These are phyloP conservation scores for Marmota monax DNA, from an alignment of 2,113 vertebrate species.

Conservation along the genomic window DNA sequence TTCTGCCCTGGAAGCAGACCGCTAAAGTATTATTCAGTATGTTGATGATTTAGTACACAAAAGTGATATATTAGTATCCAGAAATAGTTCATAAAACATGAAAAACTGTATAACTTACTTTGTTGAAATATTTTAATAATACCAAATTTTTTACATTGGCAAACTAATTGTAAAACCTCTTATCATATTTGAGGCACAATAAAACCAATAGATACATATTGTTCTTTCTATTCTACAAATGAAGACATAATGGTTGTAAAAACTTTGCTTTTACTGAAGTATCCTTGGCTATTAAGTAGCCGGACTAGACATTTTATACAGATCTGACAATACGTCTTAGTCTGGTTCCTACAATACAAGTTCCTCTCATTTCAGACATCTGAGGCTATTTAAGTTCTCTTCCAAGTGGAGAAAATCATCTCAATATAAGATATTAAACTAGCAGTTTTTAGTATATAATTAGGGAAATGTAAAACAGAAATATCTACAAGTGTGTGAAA, in stretches of 20 bases:
- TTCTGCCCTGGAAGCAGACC: background rate
- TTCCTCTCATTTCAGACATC: background rate
- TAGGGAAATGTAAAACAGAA: background rate
- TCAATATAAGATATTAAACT: background rate
- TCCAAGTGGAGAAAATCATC: slow-evolving; percentile 5
- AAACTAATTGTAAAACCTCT: background rate
- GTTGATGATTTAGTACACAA: slow-evolving; percentile 1
- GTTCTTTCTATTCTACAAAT: slow-evolving; percentile 37
- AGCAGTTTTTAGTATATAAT: background rate
- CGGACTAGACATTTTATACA: background rate
- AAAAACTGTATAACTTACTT: slow-evolving; percentile 28
- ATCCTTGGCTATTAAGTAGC: background rate
- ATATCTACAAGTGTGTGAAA: background rate
- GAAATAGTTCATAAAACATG: slow-evolving; percentile 50
- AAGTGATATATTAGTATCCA: background rate
- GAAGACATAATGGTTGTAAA: background rate
- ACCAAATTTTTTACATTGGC: background rate
- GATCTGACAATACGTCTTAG: background rate
- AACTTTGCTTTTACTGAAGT: background rate
- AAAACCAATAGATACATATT: slow-evolving; percentile 27
- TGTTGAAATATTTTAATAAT: slow-evolving; percentile 58
- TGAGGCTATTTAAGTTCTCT: background rate
- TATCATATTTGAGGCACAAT: slow-evolving; percentile 16
- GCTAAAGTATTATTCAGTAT: background rate
- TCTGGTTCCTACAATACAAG: background rate